phyloP scores from a whole-genome alignment of 2,113 vertebrate species.

The Circaetus gallicus region DNA sequence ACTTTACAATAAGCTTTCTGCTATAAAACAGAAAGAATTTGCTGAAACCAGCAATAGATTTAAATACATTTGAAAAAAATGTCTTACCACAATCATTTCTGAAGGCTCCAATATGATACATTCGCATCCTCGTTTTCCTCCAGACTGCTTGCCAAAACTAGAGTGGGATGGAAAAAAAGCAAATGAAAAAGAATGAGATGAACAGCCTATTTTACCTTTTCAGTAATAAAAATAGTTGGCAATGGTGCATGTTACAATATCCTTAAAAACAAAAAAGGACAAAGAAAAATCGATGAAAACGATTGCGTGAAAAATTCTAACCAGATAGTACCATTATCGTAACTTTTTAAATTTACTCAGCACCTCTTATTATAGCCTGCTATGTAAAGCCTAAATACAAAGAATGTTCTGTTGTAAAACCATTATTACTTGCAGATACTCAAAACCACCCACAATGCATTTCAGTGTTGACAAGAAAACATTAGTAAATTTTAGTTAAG shows the following conservation, averaged over 20 bases:
- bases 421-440: neutral
- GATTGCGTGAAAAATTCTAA: neutral
- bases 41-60: constrained; percentile 43
- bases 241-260: neutral
- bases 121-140: constrained; percentile 93
- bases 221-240: neutral
- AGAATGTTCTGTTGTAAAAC: neutral
- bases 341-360: neutral
- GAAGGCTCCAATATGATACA: constrained; percentile 96
- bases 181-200: neutral
- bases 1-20: constrained; percentile 43
- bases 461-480: neutral
- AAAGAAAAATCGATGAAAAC: neutral
- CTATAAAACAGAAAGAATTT: constrained; percentile 3
- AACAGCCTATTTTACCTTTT: constrained; percentile 45
- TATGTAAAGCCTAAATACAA: neutral
- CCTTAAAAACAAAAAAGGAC: neutral
- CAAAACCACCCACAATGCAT: neutral
- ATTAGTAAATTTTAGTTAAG: neutral
- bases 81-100: constrained; percentile 99
- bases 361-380: neutral
- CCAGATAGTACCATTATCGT: neutral
- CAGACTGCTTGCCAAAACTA: constrained; percentile 97
- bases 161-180: constrained; percentile 27
- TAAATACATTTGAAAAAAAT: constrained; percentile 12